Conservation (phyloP, 2,113 vertebrate species). For the Capreolus pygargus region DNA sequence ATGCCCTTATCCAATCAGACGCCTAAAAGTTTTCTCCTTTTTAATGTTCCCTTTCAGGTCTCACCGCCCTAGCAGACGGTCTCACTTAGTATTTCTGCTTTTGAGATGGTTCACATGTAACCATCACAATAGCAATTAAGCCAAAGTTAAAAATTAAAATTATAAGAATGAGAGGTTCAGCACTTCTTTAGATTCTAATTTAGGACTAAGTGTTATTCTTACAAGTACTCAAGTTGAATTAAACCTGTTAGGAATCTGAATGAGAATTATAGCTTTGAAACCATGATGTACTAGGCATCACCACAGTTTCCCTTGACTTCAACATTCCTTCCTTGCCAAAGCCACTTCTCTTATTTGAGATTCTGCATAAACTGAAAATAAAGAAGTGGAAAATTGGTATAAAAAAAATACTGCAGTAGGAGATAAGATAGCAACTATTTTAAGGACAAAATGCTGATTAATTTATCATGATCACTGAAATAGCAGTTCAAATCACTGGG, state of each 20-base stretch:
- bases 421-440: not conserved
- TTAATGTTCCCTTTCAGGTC: not conserved
- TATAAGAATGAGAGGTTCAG: slow-evolving; percentile 10
- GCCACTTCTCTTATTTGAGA: not conserved
- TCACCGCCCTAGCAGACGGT: not conserved
- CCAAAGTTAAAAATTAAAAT: not conserved
- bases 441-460: not conserved
- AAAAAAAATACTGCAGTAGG: not conserved
- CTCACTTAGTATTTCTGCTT: not conserved
- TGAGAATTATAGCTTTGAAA: not conserved
- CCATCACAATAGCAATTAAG: not conserved
- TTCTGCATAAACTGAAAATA: not conserved
- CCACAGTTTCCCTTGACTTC: not conserved
- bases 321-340: not conserved
- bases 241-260: not conserved
- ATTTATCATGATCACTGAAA: not conserved
- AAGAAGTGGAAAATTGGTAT: not conserved
- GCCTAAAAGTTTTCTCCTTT: not conserved
- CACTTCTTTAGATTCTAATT: not conserved
- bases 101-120: not conserved
- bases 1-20: not conserved
- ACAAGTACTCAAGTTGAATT: slow-evolving; percentile 30
- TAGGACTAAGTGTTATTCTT: not conserved
- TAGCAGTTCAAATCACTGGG: not conserved
- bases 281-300: not conserved